Percentiles rank a stretch among this genome's conserved stretches.
Conservation (phyloP, 2,797 vertebrate species). For the Crocodylus rhombifer region DNA sequence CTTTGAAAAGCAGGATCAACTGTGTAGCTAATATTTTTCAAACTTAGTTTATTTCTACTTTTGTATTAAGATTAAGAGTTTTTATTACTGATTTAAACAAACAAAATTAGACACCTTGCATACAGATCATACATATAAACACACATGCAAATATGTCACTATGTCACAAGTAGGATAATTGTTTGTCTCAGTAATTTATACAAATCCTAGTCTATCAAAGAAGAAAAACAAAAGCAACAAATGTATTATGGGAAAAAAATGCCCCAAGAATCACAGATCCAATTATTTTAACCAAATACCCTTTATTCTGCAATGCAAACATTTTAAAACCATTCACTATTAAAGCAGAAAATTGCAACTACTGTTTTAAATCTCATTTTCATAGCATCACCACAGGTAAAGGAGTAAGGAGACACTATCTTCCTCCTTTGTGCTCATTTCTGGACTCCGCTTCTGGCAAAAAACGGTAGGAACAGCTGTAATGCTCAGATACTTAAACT, state of each 20-base stretch:
- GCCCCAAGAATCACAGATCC: background rate
- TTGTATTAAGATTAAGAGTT: background rate
- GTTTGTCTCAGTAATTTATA: background rate
- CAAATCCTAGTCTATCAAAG: background rate
- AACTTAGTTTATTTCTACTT: background rate
- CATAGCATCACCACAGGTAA: too few species aligned
- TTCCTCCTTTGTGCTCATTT: fast-evolving
- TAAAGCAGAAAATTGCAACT: background rate
- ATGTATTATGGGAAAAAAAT: background rate
- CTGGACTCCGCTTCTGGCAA: background rate
- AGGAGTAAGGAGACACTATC: too few species aligned
- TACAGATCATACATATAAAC: background rate
- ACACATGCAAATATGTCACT: background rate
- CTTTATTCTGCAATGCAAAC: background rate
- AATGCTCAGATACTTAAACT: fast-evolving
- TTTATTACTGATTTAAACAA: background rate
- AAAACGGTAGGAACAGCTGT: background rate
- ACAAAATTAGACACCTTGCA: background rate
- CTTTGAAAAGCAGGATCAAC: background rate
- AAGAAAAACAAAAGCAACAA: background rate
- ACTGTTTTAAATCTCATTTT: too few species aligned
- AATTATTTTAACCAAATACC: background rate
- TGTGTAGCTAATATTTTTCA: background rate
- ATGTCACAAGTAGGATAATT: fast-evolving
- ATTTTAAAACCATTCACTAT: background rate